Evolutionary conservation across 2,888 invertebrate species (phyloP).

Genomic region (Trilocha varians): DNA sequence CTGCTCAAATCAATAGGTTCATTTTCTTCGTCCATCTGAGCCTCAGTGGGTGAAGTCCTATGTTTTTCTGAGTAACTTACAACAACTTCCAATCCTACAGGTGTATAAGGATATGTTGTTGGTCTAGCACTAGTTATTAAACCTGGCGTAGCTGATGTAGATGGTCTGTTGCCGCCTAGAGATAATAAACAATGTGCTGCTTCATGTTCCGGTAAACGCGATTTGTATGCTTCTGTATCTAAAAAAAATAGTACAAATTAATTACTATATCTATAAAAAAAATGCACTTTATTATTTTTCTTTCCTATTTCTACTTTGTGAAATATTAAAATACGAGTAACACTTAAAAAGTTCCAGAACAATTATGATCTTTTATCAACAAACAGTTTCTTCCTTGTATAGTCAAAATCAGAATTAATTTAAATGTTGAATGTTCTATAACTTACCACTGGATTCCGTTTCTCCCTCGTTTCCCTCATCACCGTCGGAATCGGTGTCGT

Average conservation of each 20-base stretch:
- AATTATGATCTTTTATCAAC: too few relatives aligned
- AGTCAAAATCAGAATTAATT: too few relatives aligned
- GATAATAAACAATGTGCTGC: slow-evolving; percentile 88
- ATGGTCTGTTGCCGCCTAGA: slow-evolving; percentile 75
- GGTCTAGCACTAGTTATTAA: slow-evolving; percentile 76
- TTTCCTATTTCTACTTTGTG: too few relatives aligned
- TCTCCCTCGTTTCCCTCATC: slow-evolving; percentile 75
- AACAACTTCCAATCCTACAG: slow-evolving; percentile 37
- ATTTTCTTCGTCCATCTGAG: slow-evolving; percentile 59
- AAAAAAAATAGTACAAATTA: slow-evolving; percentile 19
- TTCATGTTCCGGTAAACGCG: slow-evolving; percentile 86
- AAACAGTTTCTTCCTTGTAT: too few relatives aligned
- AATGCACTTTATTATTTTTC: too few relatives aligned
- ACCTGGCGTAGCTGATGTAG: slow-evolving; percentile 65
- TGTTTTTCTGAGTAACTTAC: slow-evolving; percentile 30
- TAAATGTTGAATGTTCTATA: slow-evolving; percentile 6
- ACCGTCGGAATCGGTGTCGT: slow-evolving; percentile 78
- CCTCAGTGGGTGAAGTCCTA: slow-evolving; percentile 35
- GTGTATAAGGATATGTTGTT: slow-evolving; percentile 78
- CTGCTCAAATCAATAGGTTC: slow-evolving; percentile 69
- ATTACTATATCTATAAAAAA: not conserved
- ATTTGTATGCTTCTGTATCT: slow-evolving; percentile 79
- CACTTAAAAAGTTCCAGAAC: too few relatives aligned
- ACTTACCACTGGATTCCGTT: slow-evolving; percentile 79
- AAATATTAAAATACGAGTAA: too few relatives aligned